Evolutionary conservation across 2,113 vertebrate species (phyloP).

Genomic region (Tyrannus savana): DNA sequence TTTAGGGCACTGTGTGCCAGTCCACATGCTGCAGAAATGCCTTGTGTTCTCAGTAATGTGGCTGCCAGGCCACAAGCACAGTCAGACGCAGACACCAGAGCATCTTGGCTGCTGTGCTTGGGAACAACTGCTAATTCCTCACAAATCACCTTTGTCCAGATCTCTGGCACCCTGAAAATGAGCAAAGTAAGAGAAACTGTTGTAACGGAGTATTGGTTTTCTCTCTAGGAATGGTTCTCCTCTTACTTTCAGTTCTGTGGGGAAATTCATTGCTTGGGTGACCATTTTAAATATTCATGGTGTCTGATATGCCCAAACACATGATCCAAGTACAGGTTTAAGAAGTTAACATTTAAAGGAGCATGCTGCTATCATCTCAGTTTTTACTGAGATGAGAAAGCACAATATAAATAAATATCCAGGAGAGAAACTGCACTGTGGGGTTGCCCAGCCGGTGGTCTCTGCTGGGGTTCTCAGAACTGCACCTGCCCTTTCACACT

Average conservation of each 20-base stretch:
- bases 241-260: background rate
- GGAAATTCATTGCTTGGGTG: background rate
- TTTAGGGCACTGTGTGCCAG: background rate
- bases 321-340: background rate
- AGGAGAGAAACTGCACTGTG: background rate
- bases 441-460: background rate
- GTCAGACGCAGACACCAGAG: accelerated
- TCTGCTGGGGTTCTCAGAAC: background rate
- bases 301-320: background rate
- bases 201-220: background rate
- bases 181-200: background rate
- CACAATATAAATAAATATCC: background rate
- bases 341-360: background rate
- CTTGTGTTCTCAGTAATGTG: accelerated
- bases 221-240: background rate
- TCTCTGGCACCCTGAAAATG: background rate
- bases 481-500: background rate
- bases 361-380: background rate
- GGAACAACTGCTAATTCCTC: background rate
- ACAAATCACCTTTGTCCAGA: background rate
- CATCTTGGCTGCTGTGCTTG: background rate
- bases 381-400: background rate
- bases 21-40: accelerated
- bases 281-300: background rate
- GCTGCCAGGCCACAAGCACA: background rate